phyloP scores from a whole-genome alignment of 2,888 invertebrate species.

The Acleris cristana region DNA sequence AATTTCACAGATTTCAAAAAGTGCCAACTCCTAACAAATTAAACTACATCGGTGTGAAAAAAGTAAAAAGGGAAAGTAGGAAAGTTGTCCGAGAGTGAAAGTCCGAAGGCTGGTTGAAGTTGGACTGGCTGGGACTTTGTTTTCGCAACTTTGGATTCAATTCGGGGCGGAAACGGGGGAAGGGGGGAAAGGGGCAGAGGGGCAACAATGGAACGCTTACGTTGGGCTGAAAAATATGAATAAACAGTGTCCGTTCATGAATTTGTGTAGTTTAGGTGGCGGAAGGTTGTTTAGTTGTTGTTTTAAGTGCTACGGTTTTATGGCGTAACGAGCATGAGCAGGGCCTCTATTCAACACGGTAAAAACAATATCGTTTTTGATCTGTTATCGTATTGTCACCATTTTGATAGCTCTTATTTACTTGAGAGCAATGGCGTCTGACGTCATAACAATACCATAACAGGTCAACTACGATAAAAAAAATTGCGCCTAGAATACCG shows the following conservation, averaged over 20 bases:
- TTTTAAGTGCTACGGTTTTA: too few relatives aligned
- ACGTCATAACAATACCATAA: too few relatives aligned
- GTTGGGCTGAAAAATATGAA: conserved; percentile 46
- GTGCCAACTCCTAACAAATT: conserved; percentile 2
- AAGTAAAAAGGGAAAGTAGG: conserved; percentile 67
- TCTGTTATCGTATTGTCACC: too few relatives aligned
- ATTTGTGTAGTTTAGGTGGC: conserved; percentile 43
- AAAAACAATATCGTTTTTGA: too few relatives aligned
- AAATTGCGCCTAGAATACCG: too few relatives aligned
- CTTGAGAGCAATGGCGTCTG: too few relatives aligned
- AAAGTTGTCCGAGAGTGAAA: conserved; percentile 77
- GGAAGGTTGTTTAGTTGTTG: conserved; percentile 42
- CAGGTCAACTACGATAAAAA: too few relatives aligned
- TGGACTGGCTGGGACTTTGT: conserved; percentile 68
- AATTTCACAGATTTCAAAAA: background rate
- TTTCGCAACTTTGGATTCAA: conserved; percentile 76
- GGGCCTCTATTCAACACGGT: too few relatives aligned
- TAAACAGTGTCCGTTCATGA: conserved; percentile 35
- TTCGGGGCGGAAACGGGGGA: conserved; percentile 56
- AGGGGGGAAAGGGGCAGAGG: conserved; percentile 38
- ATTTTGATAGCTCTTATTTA: too few relatives aligned
- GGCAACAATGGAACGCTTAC: conserved; percentile 57
- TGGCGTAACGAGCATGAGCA: too few relatives aligned
- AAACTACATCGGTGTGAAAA: conserved; percentile 43
- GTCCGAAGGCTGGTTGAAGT: conserved; percentile 67